Evolutionary conservation across 2,888 invertebrate genomes (phyloP), one percentile per base, ranked within the genome.

Genomic region (Stenurella melanura): DNA sequence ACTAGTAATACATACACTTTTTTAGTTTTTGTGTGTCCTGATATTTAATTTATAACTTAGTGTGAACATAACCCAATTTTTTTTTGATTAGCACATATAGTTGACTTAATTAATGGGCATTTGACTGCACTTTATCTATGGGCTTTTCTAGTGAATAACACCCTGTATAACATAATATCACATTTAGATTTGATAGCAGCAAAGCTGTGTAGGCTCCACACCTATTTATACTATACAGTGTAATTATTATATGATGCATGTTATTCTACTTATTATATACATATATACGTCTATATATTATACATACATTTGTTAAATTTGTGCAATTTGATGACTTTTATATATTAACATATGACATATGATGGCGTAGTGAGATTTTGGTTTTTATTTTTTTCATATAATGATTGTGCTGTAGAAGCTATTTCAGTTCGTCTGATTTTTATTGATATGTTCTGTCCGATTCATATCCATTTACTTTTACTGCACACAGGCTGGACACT

Each of bases 371-470:
- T 85, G 85, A 83, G 85, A 86, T 83, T 85, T 82, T 83, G 78
- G 74, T 83, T 84, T 82, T 76, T 76, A 56, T 76, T 78, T 74
- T 77, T 68, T 84, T 84, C 85, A 86, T 87, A 86, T 86, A 87
- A 86, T 88, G 88, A 87, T 87, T 87, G 87, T 87, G 87, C 87
- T 87, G 88, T 88, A 87, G 87, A 85, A 86, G 87, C 85, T 85
- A 80, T 84, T 82, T 80, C 83, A 85, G 83, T 86, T 87, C 85
- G 85, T 86, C 85, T 84, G 84, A 84, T 83, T 84, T 85, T 85
- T 86, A 79, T 84, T 87, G 86, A 86, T 83, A 86, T 87, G 85
- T 86, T 86, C 85, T 87, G 84, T 87, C 85, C 85, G 84, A 86
- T 87, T 87, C 87, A 86, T 86, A 86, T 87, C 86, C 86, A 86